A percentile compares a stretch with the other conserved stretches of the same genome.
Evolutionary conservation across 35 echinoderm and acorn worm genomes (phyloP).

Genomic region (Nesometra sesokonis): DNA sequence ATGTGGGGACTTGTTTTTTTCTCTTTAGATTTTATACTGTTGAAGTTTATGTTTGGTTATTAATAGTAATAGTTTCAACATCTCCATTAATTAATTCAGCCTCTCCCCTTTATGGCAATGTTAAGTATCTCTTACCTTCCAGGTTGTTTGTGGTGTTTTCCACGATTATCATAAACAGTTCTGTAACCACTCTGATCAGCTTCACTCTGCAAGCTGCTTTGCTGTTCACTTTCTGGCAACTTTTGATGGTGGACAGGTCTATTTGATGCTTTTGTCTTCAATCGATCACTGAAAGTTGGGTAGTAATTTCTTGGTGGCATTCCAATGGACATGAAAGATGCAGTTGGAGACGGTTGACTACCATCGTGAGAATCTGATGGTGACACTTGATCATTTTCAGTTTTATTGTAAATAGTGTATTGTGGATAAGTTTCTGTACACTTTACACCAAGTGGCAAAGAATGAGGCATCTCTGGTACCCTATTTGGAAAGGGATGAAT

Average conservation of each 20-base stretch:
- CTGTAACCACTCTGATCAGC: conserved; percentile 26
- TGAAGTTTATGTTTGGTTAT: no score
- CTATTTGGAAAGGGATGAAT: not conserved
- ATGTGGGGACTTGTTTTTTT: no score
- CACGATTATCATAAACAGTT: conserved; percentile 82
- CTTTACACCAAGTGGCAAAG: not conserved
- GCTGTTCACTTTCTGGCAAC: not conserved
- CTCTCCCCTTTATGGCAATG: no score
- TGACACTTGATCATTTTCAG: not conserved
- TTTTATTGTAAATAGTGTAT: not conserved
- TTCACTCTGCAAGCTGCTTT: not conserved
- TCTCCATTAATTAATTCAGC: no score
- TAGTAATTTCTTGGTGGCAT: conserved; percentile 17
- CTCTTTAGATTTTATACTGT: no score
- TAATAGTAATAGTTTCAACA: no score
- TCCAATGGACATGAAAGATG: not conserved
- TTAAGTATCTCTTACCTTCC: conserved; percentile 83
- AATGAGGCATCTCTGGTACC: not conserved
- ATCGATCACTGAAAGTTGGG: conserved; percentile 90
- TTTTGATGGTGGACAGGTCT: not conserved
- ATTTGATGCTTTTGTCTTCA: not conserved
- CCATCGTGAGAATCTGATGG: not conserved
- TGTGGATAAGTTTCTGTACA: not conserved
- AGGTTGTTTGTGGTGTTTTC: not conserved
- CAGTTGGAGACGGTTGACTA: not conserved